A percentile compares a stretch with the other conserved stretches of the same genome.
These are phyloP conservation scores for Ictalurus punctatus DNA, from an alignment of 2,113 vertebrate genomes.

Conservation along the genomic window DNA sequence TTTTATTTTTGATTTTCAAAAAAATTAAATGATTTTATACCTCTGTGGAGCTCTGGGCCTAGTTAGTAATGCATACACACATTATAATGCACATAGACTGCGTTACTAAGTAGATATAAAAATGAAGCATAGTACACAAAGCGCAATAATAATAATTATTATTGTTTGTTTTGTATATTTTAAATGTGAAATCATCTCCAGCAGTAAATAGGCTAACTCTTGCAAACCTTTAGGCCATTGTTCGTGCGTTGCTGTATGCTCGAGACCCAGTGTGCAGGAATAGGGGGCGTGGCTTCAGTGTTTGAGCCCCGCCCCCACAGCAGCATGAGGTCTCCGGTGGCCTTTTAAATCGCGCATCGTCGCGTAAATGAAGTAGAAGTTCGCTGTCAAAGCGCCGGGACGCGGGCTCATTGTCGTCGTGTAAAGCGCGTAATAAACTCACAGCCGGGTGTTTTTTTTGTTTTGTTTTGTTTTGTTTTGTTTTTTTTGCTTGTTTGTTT, in stretches of 20 bases:
- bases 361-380: constrained; percentile 26
- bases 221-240: neutral
- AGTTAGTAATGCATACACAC: neutral
- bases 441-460: too few relatives aligned
- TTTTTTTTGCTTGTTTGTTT: neutral
- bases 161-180: neutral
- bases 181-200: neutral
- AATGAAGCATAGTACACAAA: neutral
- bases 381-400: constrained; percentile 22
- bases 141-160: neutral
- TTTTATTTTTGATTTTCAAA: neutral
- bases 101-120: neutral
- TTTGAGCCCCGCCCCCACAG: constrained; percentile 29
- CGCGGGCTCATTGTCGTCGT: neutral
- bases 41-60: neutral
- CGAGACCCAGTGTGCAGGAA: neutral
- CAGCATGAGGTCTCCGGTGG: constrained; percentile 66
- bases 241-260: neutral
- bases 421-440: neutral
- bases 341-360: constrained; percentile 66
- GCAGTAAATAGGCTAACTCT: neutral
- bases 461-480: neutral
- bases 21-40: neutral
- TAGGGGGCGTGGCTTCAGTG: neutral
- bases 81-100: neutral